phyloP scores from a whole-genome alignment of 1,140 invertebrate genomes.

The Drosophila micromelanica region DNA sequence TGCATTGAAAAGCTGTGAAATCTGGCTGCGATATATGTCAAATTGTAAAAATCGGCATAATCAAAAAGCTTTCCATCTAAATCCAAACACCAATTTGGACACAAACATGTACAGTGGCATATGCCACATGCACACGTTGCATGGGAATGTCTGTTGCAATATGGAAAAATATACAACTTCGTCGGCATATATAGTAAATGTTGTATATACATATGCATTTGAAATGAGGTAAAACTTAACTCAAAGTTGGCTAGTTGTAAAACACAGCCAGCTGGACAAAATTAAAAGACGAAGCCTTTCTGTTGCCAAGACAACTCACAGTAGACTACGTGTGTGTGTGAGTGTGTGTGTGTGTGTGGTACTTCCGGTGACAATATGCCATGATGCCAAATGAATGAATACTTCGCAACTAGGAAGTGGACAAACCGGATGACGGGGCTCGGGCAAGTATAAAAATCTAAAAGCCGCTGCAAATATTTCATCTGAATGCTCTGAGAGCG shows the following conservation, averaged over 20 bases:
- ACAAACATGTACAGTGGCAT: slow-evolving; percentile 44
- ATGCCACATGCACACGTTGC: slow-evolving; percentile 66
- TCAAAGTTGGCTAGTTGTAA: slow-evolving; percentile 2
- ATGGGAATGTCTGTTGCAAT: slow-evolving; percentile 56
- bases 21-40: slow-evolving; percentile 4
- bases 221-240: background rate
- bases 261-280: slow-evolving; percentile 56
- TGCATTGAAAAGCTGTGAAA: background rate
- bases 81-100: background rate
- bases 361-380: slow-evolving; percentile 80
- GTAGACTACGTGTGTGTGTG: slow-evolving; percentile 21
- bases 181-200: slow-evolving; percentile 51
- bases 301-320: slow-evolving; percentile 76
- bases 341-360: slow-evolving; percentile 50
- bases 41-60: slow-evolving; percentile 2
- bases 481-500: slow-evolving; percentile 1
- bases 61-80: background rate
- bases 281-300: slow-evolving; percentile 39
- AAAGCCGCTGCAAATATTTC: slow-evolving; percentile 58
- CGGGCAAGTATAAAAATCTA: slow-evolving; percentile 38
- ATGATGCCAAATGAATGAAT: slow-evolving; percentile 65
- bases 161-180: slow-evolving; percentile 59
- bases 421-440: slow-evolving; percentile 62
- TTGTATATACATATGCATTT: background rate
- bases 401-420: slow-evolving; percentile 53